phyloP scores from a whole-genome alignment of 2,888 invertebrate species.

The Mimachlamys varia region DNA sequence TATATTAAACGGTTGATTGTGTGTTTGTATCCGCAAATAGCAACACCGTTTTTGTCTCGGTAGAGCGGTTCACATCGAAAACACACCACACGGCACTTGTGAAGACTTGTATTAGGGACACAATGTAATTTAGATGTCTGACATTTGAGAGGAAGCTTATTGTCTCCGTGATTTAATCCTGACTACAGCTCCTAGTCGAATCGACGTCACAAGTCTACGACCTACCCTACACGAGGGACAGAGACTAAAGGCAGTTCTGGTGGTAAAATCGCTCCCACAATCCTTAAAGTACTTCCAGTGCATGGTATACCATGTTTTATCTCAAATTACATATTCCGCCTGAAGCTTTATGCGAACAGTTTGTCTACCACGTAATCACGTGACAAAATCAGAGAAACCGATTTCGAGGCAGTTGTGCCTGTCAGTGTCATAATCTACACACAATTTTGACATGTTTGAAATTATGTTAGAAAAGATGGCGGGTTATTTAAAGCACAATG shows the following conservation, averaged over 20 bases:
- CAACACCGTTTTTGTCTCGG: not conserved
- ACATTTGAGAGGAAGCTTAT: not conserved
- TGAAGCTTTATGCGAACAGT: not conserved
- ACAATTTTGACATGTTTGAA: not conserved
- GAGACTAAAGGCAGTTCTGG: not conserved
- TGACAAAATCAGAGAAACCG: not conserved
- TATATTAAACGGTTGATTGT: too few relatives aligned
- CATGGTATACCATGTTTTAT: not conserved
- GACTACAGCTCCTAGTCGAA: not conserved
- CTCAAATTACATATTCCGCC: not conserved
- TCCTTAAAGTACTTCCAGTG: not conserved
- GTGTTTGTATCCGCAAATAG: too few relatives aligned
- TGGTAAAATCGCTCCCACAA: not conserved
- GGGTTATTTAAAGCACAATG: constrained; percentile 19
- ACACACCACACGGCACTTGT: not conserved
- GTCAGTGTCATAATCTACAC: not conserved
- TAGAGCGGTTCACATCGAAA: not conserved
- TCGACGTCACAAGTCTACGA: not conserved
- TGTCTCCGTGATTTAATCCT: not conserved
- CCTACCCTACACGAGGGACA: not conserved
- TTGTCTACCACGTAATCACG: not conserved
- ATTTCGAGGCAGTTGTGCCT: not conserved
- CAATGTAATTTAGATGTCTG: not conserved
- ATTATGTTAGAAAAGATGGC: not conserved
- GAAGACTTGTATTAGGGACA: not conserved